Conservation (phyloP, 2,113 vertebrate genomes). For the Podiceps cristatus region DNA sequence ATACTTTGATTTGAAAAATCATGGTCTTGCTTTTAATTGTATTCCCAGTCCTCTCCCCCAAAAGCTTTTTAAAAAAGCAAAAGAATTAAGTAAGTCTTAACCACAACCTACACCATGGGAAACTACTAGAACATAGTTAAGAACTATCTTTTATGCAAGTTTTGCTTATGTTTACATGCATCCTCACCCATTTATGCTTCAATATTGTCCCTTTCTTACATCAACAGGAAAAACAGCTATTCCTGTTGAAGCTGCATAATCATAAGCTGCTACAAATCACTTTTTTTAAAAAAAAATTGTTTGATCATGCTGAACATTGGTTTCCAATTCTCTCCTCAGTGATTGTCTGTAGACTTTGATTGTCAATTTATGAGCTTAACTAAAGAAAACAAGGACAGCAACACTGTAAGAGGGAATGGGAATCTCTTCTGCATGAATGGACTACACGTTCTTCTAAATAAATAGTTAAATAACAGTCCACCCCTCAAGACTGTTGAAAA, state of each 20-base stretch:
- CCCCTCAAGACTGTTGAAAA: constrained; percentile 25
- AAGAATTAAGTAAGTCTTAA: neutral
- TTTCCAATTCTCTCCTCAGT: neutral
- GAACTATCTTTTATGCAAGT: neutral
- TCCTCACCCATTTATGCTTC: neutral
- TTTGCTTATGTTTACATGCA: neutral
- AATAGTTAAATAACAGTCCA: constrained; percentile 31
- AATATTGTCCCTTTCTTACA: neutral
- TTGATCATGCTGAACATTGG: neutral
- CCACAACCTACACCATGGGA: neutral
- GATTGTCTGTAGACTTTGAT: neutral
- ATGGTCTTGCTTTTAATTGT: neutral
- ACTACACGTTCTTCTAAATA: constrained; percentile 38
- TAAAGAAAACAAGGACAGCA: neutral
- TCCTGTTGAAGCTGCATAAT: neutral
- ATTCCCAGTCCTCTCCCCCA: neutral
- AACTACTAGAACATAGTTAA: neutral
- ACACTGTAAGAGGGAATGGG: neutral
- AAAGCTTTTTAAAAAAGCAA: neutral
- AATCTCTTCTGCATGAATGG: neutral
- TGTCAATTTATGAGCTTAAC: neutral
- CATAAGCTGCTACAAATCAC: neutral
- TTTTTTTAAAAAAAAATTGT: neutral
- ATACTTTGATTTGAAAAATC: neutral
- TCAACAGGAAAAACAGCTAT: neutral